Conservation (phyloP, 2,888 invertebrate species). For the Corbicula japonica region DNA sequence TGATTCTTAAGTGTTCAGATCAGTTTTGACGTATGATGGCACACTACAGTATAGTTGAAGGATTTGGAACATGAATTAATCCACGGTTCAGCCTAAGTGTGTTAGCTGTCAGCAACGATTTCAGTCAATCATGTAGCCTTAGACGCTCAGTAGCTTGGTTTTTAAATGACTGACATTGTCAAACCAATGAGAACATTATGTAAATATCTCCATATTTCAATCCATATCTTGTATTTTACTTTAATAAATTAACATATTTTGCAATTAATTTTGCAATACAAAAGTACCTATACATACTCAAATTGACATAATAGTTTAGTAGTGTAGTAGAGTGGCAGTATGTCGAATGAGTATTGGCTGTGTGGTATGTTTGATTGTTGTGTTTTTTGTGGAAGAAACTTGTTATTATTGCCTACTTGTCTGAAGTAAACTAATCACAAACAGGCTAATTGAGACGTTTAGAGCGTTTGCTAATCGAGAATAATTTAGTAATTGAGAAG, state of each 20-base stretch:
- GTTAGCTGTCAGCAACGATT: slow-evolving; percentile 1
- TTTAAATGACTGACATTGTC: slow-evolving; percentile 15
- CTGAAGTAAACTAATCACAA: no score
- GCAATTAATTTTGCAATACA: slow-evolving; percentile 32
- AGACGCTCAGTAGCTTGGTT: slow-evolving; percentile 17
- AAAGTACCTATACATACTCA: slow-evolving; percentile 58
- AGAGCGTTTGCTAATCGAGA: no score
- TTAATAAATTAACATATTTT: slow-evolving; percentile 1
- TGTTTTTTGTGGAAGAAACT: no score
- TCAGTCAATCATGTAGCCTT: neutral
- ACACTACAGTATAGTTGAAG: neutral
- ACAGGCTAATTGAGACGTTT: no score
- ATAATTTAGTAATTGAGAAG: no score
- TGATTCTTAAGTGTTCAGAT: neutral
- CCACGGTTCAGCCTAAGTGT: no score
- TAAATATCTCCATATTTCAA: neutral
- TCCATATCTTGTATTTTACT: slow-evolving; percentile 6
- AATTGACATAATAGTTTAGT: slow-evolving; percentile 53
- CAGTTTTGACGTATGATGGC: neutral
- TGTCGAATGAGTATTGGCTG: slow-evolving; percentile 3
- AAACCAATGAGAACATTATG: slow-evolving; percentile 1
- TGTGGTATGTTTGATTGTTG: slow-evolving; percentile 3
- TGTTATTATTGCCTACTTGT: no score
- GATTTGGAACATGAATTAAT: neutral
- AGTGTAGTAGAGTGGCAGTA: slow-evolving; percentile 10